Evolutionary conservation across 2,797 vertebrate species (phyloP), one percentile per base, ranked within the genome.

Genomic region (Pogonophryne albipinna): DNA sequence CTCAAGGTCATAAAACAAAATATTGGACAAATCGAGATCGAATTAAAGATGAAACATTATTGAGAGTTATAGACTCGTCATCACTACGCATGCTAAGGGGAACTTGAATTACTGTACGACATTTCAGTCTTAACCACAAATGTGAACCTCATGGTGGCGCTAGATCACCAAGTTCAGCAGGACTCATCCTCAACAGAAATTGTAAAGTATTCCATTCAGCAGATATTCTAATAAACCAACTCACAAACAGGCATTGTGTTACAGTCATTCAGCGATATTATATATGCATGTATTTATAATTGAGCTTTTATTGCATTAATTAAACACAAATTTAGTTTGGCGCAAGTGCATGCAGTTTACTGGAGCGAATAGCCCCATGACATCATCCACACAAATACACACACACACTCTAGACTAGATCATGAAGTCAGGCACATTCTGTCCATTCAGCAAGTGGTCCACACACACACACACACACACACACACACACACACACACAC

Each of bases 361-460:
- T 56, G 58, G 31, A 59, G 27, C 15, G 2, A 61, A 38, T 38
- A 38, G 34, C 34, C 6, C 34, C 6, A 38, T 72, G 41, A 56
- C 64, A 55, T 77, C 47, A 66, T 51, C 19, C 49, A 59, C 45
- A 9, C 60, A 20, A 20, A 68, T 42, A 47, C 13, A 34, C 51
- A 65, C 53, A n/a, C 31, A 14, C 50, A 63, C 66, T 65, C 53
- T 49, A 38, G 38, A 73, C 34, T 46, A 45, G 42, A 80, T 77
- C 47, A 83, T 72, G 64, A 77, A 85, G 77, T 80, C 76, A 83
- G 60, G 58, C 59, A 64, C 74, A 79, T 85, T 79, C 56, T 84
- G 84, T 85, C 69, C n/a, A 73, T 81, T 89, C 88, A 89, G 88
- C 65, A 71, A 82, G 72, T 74, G 65, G 19, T 27, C 16, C 1